A percentile compares a stretch with the other conserved stretches of the same genome.
phyloP scores from a whole-genome alignment of 2,797 vertebrate species.

The Karalla daura region DNA sequence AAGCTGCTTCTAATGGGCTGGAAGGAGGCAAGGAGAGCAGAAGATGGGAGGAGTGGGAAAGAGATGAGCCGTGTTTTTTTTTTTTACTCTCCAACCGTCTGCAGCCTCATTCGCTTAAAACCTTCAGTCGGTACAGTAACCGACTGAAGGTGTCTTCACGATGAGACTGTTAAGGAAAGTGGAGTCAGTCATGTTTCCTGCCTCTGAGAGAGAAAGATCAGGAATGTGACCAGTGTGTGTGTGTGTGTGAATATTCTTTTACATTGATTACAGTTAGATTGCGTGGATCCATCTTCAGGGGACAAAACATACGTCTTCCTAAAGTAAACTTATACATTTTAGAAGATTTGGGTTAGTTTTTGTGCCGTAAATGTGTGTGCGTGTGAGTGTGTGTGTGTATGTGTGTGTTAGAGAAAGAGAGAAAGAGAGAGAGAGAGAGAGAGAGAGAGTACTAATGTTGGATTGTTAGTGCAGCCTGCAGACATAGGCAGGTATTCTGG shows the following conservation, averaged over 20 bases:
- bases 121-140: conserved; percentile 51
- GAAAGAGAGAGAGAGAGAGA: too few species aligned
- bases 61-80: conserved; percentile 46
- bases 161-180: conserved; percentile 32
- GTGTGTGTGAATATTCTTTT: neutral
- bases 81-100: conserved; percentile 1
- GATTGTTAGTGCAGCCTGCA: conserved; percentile 20
- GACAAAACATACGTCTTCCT: too few species aligned
- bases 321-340: too few species aligned
- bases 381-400: neutral
- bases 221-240: conserved; percentile 3
- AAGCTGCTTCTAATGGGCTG: conserved; percentile 82
- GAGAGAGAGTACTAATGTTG: neutral
- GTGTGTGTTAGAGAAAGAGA: too few species aligned
- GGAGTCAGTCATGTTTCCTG: conserved; percentile 44
- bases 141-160: conserved; percentile 38
- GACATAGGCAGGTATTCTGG: conserved; percentile 33
- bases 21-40: conserved; percentile 17
- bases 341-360: neutral
- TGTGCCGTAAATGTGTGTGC: neutral
- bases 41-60: conserved; percentile 12
- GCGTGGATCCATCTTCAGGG: conserved; percentile 2
- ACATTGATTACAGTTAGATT: conserved; percentile 31
- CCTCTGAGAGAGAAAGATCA: conserved; percentile 22
- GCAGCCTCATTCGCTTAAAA: conserved; percentile 47